Conservation (phyloP, 2,113 vertebrate genomes). For the Lathamus discolor region DNA sequence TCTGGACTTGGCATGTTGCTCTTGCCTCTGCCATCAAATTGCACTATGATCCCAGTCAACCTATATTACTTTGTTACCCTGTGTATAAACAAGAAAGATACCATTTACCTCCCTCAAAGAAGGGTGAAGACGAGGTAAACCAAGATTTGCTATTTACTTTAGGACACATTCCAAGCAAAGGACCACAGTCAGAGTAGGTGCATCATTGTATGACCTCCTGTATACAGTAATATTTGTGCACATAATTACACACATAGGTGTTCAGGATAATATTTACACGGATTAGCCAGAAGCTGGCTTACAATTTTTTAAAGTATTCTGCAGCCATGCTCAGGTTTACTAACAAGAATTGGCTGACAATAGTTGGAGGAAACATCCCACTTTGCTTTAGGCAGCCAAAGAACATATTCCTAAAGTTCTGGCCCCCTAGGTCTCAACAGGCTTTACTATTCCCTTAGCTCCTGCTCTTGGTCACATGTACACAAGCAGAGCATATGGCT, state of each 20-base stretch:
- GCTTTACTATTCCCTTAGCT: neutral
- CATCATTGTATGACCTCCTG: neutral
- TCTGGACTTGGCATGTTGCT: neutral
- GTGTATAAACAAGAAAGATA: neutral
- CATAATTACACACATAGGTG: neutral
- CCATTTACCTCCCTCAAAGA: neutral
- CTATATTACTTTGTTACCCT: neutral
- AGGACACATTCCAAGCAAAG: neutral
- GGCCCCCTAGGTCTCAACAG: neutral
- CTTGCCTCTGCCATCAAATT: neutral
- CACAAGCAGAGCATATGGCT: neutral
- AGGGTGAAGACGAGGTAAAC: neutral
- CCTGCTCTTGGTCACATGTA: neutral
- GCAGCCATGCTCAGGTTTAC: neutral
- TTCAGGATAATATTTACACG: neutral
- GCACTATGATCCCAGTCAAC: neutral
- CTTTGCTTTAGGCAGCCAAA: neutral
- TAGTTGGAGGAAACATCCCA: neutral
- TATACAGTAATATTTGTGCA: neutral
- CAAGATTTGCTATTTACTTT: neutral
- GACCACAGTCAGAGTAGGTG: neutral
- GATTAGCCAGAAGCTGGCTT: neutral
- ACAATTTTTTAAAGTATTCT: neutral
- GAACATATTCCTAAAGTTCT: neutral
- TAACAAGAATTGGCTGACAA: neutral